phyloP scores from a whole-genome alignment of 2,888 invertebrate species.

The Drosophila paranaensis region DNA sequence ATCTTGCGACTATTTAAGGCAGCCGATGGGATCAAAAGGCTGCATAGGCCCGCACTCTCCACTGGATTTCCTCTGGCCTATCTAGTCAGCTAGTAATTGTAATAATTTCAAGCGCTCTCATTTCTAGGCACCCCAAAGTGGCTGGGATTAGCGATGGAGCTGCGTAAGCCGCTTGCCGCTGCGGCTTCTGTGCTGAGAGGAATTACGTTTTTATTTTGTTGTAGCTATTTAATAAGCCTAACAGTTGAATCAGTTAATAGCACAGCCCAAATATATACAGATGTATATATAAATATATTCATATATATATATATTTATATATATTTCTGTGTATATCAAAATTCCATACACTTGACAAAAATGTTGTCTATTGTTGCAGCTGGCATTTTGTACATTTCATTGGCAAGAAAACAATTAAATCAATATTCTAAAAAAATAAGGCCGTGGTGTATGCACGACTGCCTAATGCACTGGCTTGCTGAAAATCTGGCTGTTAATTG shows the following conservation, averaged over 20 bases:
- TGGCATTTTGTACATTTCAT: background rate
- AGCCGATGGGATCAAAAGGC: background rate
- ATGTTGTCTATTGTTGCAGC: background rate
- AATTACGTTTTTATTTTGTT: slow-evolving; percentile 4
- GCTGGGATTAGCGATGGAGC: slow-evolving; percentile 29
- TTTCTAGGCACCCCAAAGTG: slow-evolving; percentile 30
- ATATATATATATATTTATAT: background rate
- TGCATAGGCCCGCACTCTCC: background rate
- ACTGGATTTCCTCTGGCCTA: slow-evolving; percentile 9
- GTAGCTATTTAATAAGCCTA: slow-evolving; percentile 10
- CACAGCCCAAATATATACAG: background rate
- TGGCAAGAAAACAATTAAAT: slow-evolving; percentile 2
- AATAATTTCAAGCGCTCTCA: slow-evolving; percentile 59
- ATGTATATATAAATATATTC: background rate
- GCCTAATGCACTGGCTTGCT: background rate
- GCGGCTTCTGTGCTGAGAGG: slow-evolving; percentile 7
- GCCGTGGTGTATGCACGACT: background rate
- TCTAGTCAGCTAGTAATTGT: slow-evolving; percentile 53
- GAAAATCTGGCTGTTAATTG: background rate
- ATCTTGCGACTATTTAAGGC: background rate
- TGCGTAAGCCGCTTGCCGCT: slow-evolving; percentile 20
- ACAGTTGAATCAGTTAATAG: slow-evolving; percentile 2
- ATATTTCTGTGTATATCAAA: background rate
- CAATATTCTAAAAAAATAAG: background rate
- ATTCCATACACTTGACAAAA: slow-evolving; percentile 5